Conservation (phyloP, 2,888 invertebrate species). For the Chironomus tentans region DNA sequence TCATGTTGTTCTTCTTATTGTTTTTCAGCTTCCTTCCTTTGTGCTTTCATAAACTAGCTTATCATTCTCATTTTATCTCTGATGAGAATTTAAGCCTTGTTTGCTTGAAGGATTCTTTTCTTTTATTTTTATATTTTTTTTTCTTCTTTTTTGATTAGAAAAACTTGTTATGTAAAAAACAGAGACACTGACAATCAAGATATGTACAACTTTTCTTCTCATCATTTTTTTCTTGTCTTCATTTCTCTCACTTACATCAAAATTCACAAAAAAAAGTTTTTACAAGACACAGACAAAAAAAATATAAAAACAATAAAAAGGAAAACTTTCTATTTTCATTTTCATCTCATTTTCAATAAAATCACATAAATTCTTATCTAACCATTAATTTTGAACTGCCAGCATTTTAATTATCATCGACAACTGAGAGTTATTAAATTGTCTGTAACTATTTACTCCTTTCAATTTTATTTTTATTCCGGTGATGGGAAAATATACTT, state of each 20-base stretch:
- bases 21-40: not conserved
- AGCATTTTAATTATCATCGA: not conserved
- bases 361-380: not conserved
- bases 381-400: not conserved
- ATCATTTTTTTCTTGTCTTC: not conserved
- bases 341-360: too few species aligned
- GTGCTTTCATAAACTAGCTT: not conserved
- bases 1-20: not conserved
- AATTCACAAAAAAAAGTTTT: not conserved
- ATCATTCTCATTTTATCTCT: slow-evolving; percentile 8
- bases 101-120: not conserved
- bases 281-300: not conserved
- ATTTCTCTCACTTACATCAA: not conserved
- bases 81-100: slow-evolving; percentile 5
- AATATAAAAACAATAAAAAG: not conserved
- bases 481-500: not conserved
- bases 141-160: not conserved
- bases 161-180: not conserved
- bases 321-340: too few species aligned
- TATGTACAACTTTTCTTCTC: not conserved
- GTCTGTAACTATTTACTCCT: not conserved
- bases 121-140: not conserved
- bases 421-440: too few species aligned
- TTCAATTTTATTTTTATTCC: not conserved
- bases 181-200: not conserved